A percentile compares a stretch with the other conserved stretches of the same genome.
These are phyloP conservation scores for Leptinotarsa juncta DNA, from an alignment of 2,888 invertebrate species.

Conservation along the genomic window DNA sequence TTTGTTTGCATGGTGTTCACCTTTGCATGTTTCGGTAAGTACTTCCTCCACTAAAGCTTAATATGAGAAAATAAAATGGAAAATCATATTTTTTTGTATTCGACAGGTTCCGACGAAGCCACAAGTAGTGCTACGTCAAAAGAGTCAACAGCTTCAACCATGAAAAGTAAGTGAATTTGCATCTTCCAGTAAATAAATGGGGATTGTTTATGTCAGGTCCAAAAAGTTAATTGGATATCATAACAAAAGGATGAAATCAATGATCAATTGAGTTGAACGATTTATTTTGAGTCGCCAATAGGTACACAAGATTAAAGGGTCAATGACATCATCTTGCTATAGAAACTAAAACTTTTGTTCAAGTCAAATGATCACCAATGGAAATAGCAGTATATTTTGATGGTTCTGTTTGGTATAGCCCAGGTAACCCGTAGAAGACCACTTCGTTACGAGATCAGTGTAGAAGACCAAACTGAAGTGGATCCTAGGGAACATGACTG, in stretches of 20 bases:
- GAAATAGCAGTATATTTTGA: constrained; percentile 38
- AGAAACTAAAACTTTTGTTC: constrained; percentile 5
- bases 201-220: neutral
- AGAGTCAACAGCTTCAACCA: constrained; percentile 19
- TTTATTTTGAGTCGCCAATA: neutral
- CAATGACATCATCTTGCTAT: too few species aligned
- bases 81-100: neutral
- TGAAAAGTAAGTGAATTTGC: constrained; percentile 25
- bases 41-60: neutral
- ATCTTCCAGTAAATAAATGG: neutral
- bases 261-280: constrained; percentile 5
- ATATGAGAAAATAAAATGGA: too few species aligned
- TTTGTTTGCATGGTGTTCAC: constrained; percentile 51
- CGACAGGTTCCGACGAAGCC: constrained; percentile 22
- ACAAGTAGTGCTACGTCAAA: constrained; percentile 10
- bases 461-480: constrained; percentile 69
- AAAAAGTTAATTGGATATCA: neutral
- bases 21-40: constrained; percentile 47
- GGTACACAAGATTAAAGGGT: neutral
- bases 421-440: constrained; percentile 63
- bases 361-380: constrained; percentile 27
- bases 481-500: constrained; percentile 70
- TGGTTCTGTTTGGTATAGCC: constrained; percentile 56
- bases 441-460: constrained; percentile 68
- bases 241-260: neutral